Conservation (phyloP, 2,888 invertebrate species). For the Synanthedon formicaeformis region DNA sequence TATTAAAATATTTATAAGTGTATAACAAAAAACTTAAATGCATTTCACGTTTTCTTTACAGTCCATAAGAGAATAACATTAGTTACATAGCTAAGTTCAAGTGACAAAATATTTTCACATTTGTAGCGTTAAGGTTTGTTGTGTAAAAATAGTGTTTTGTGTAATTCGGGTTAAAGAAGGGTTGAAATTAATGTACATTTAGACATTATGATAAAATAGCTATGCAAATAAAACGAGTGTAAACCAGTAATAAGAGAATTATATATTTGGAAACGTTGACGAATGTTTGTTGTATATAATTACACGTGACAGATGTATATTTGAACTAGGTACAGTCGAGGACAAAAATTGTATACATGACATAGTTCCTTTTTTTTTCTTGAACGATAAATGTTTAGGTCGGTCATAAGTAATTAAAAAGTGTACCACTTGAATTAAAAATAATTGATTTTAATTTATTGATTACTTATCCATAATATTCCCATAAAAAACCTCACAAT, state of each 20-base stretch:
- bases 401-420: too few species aligned
- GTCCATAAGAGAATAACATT: conserved; percentile 56
- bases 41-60: conserved; percentile 69
- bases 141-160: conserved; percentile 60
- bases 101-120: conserved; percentile 68
- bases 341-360: conserved; percentile 10
- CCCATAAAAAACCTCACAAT: too few species aligned
- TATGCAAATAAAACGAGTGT: conserved; percentile 48
- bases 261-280: conserved; percentile 63
- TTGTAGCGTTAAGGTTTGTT: conserved; percentile 62
- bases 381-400: too few species aligned
- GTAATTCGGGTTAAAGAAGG: conserved; percentile 57
- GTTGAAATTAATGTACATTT: conserved; percentile 59
- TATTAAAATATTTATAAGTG: conserved; percentile 65
- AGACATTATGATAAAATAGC: conserved; percentile 61
- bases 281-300: conserved; percentile 56
- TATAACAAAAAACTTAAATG: conserved; percentile 66
- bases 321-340: conserved; percentile 40
- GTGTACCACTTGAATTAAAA: too few species aligned
- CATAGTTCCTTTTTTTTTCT: conserved; percentile 2
- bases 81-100: conserved; percentile 51
- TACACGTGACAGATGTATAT: conserved; percentile 56
- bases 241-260: conserved; percentile 56
- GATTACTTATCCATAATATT: too few species aligned
- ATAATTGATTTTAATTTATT: too few species aligned